These are phyloP conservation scores for Saccostrea cuccullata DNA, from an alignment of 1,140 invertebrate genomes.

Conservation along the genomic window DNA sequence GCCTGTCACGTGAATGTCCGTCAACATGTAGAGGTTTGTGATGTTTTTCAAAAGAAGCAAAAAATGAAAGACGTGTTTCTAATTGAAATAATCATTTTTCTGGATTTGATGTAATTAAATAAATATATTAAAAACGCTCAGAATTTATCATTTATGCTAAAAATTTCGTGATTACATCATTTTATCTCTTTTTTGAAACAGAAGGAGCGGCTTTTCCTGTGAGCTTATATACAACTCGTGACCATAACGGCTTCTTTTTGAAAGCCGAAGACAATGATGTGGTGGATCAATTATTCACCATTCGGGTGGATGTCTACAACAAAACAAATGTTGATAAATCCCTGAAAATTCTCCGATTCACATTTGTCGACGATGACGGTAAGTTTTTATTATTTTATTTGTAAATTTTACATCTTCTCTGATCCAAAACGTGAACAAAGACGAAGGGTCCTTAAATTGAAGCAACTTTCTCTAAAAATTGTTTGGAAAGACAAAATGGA, in stretches of 20 bases:
- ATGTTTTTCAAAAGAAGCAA: no score
- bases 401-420: no score
- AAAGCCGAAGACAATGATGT: background rate
- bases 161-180: background rate
- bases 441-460: no score
- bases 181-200: background rate
- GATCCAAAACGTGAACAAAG: no score
- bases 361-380: background rate
- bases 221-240: background rate
- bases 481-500: background rate
- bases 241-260: background rate
- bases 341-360: background rate
- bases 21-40: no score
- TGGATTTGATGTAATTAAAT: no score
- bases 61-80: no score
- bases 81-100: no score
- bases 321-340: background rate
- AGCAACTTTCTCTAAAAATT: background rate
- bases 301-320: background rate
- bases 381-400: background rate
- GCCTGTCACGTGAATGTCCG: background rate
- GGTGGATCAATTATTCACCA: background rate
- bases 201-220: background rate
- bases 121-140: no score
- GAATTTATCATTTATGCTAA: no score